Percentiles rank a stretch among this genome's conserved stretches.
Conservation (phyloP, 2,888 invertebrate genomes). For the Phyllotreta cruciferae region DNA sequence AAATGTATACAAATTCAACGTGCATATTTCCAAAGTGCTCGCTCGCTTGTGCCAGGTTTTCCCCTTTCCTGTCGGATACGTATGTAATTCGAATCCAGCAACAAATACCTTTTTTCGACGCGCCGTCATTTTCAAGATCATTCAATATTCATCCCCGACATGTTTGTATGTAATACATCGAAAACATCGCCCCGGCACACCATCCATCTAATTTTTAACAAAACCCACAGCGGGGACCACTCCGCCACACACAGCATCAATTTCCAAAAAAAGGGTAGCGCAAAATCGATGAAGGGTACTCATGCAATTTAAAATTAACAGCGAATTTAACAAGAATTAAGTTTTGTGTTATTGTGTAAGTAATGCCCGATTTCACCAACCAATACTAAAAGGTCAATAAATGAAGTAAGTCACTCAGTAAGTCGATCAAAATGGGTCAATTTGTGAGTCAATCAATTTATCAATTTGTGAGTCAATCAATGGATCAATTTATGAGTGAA, state of each 20-base stretch:
- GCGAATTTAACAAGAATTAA: no score
- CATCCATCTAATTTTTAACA: slow-evolving; percentile 36
- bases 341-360: no score
- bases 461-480: no score
- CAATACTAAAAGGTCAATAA: no score
- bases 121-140: slow-evolving; percentile 28
- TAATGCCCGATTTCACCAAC: no score
- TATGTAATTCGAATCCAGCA: slow-evolving; percentile 22
- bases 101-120: slow-evolving; percentile 25
- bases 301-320: no score
- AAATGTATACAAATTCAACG: not conserved
- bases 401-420: no score
- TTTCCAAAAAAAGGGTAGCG: not conserved
- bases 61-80: slow-evolving; percentile 13
- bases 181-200: slow-evolving; percentile 27
- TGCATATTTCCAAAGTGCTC: slow-evolving; percentile 14
- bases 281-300: not conserved
- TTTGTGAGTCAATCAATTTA: no score
- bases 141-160: slow-evolving; percentile 30
- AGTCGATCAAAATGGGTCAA: no score
- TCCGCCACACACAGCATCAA: no score
- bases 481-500: no score
- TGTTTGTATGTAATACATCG: slow-evolving; percentile 21
- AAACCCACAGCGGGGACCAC: slow-evolving; percentile 28
- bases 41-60: not conserved